phyloP scores from a whole-genome alignment of 2,797 vertebrate species.

The Petrocephalus sullivani region DNA sequence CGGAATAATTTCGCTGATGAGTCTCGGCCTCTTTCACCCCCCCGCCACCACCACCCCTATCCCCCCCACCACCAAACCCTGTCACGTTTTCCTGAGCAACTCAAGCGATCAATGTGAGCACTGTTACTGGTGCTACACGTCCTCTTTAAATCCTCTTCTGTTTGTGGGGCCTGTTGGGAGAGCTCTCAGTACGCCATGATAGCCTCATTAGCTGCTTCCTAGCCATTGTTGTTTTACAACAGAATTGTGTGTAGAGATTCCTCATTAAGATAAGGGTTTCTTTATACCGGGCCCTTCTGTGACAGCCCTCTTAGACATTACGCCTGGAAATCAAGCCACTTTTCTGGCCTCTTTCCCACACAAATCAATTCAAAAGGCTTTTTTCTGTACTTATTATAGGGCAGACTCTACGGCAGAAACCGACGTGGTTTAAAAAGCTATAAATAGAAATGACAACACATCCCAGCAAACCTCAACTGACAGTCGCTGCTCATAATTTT shows the following conservation, averaged over 20 bases:
- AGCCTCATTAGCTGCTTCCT: constrained; percentile 75
- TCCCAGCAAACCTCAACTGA: not conserved
- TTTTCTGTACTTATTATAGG: constrained; percentile 25
- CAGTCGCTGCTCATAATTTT: not conserved
- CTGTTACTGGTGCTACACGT: constrained; percentile 60
- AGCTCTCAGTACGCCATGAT: constrained; percentile 69
- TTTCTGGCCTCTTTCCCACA: constrained; percentile 56
- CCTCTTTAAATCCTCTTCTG: constrained; percentile 59
- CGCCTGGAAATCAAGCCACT: constrained; percentile 52
- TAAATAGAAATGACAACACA: constrained; percentile 16
- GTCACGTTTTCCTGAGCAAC: constrained; percentile 18
- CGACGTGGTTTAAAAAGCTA: not conserved
- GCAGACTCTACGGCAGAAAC: not conserved
- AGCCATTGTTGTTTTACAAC: constrained; percentile 79
- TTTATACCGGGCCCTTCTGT: constrained; percentile 57
- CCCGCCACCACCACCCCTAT: not conserved
- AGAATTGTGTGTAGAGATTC: constrained; percentile 71
- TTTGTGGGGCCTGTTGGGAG: constrained; percentile 61
- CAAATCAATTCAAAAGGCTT: constrained; percentile 63
- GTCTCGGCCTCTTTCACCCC: constrained; percentile 15
- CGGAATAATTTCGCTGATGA: constrained; percentile 9
- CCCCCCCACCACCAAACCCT: not conserved
- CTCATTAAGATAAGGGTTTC: constrained; percentile 76
- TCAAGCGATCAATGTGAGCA: constrained; percentile 59
- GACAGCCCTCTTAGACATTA: constrained; percentile 60